Percentiles rank a stretch among this genome's conserved stretches.
These are phyloP conservation scores for Xiphias gladius DNA, from an alignment of 2,113 vertebrate species.

Conservation along the genomic window DNA sequence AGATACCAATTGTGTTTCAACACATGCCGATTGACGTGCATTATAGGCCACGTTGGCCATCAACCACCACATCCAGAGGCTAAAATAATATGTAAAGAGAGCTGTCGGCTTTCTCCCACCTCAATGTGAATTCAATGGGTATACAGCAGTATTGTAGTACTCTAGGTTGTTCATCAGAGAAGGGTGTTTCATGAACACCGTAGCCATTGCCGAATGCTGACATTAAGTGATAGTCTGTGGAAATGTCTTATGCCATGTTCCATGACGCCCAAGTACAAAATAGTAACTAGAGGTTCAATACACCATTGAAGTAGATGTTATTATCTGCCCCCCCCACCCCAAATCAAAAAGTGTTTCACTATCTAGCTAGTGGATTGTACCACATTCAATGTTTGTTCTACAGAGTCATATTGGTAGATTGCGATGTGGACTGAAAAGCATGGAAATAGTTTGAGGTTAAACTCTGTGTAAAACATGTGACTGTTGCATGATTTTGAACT, in stretches of 20 bases:
- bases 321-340: slow-evolving; percentile 34
- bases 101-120: slow-evolving; percentile 74
- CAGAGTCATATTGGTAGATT: slow-evolving; percentile 60
- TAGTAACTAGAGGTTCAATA: slow-evolving; percentile 53
- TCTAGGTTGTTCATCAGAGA: slow-evolving; percentile 63
- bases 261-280: slow-evolving; percentile 44
- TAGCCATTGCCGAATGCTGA: slow-evolving; percentile 59
- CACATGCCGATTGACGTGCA: slow-evolving; percentile 62
- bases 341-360: slow-evolving; percentile 58
- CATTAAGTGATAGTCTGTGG: slow-evolving; percentile 51
- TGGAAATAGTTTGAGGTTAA: slow-evolving; percentile 72
- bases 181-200: slow-evolving; percentile 46
- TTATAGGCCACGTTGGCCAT: slow-evolving; percentile 64
- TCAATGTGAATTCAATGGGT: slow-evolving; percentile 83
- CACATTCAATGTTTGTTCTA: slow-evolving; percentile 62
- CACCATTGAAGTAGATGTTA: slow-evolving; percentile 48
- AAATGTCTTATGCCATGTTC: slow-evolving; percentile 55
- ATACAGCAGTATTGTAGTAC: slow-evolving; percentile 86
- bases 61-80: slow-evolving; percentile 64
- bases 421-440: slow-evolving; percentile 75
- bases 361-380: slow-evolving; percentile 68
- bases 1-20: slow-evolving; percentile 65
- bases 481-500: slow-evolving; percentile 80
- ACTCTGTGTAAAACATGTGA: slow-evolving; percentile 70
- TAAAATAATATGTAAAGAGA: slow-evolving; percentile 54